A percentile compares a stretch with the other conserved stretches of the same genome.
Conservation (phyloP, 2,888 invertebrate genomes). For the Melanchra persicariae region DNA sequence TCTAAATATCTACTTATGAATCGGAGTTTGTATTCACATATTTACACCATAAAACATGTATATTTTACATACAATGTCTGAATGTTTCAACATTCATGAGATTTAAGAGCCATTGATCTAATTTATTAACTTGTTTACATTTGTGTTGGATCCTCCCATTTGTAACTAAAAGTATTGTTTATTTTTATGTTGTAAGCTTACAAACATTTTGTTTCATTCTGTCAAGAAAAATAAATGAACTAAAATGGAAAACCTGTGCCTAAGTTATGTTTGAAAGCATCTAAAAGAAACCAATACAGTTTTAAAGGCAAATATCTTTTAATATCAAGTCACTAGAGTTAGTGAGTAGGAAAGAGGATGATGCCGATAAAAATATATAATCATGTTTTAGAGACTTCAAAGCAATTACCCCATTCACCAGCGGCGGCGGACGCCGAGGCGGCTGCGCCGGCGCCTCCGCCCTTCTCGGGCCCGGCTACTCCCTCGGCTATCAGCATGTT, state of each 20-base stretch:
- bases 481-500: slow-evolving; percentile 99
- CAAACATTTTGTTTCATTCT: slow-evolving; percentile 7
- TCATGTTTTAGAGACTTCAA: slow-evolving; percentile 47
- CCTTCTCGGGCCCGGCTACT: slow-evolving; percentile 98
- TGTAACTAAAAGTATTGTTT: slow-evolving; percentile 25
- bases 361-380: slow-evolving; percentile 48
- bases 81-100: slow-evolving; percentile 36
- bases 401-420: slow-evolving; percentile 89
- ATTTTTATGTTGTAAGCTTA: slow-evolving; percentile 16
- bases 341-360: slow-evolving; percentile 3
- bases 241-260: slow-evolving; percentile 11
- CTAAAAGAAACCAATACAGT: slow-evolving; percentile 52
- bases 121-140: slow-evolving; percentile 29
- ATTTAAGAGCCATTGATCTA: slow-evolving; percentile 38
- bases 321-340: slow-evolving; percentile 11
- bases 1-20: slow-evolving; percentile 8
- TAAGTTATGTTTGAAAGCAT: slow-evolving; percentile 47
- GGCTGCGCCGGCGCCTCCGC: slow-evolving; percentile 96
- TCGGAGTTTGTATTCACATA: slow-evolving; percentile 19
- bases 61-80: slow-evolving; percentile 41
- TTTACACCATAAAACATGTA: slow-evolving; percentile 21
- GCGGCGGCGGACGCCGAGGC: slow-evolving; percentile 97
- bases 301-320: slow-evolving; percentile 51
- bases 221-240: slow-evolving; percentile 8
- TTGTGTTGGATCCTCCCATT: slow-evolving; percentile 13